Evolutionary conservation across 2,888 invertebrate species (phyloP).

Genomic region (Parnassius smintheus): DNA sequence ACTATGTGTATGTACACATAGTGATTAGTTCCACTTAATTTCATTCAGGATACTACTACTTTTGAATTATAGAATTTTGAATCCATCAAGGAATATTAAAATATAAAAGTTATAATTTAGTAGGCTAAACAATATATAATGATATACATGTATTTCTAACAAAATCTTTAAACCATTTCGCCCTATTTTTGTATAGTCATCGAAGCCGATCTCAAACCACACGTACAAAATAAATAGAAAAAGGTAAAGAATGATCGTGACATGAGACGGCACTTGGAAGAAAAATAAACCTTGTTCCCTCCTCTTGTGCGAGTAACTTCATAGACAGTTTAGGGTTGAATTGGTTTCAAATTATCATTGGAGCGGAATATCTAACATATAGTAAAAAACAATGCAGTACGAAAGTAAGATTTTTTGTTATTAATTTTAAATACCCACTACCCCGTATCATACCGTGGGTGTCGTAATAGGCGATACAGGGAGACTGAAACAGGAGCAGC

Average conservation of each 20-base stretch:
- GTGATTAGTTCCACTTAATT: too few species aligned
- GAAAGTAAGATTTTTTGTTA: background rate
- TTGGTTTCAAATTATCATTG: conserved; percentile 33
- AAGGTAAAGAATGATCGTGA: conserved; percentile 74
- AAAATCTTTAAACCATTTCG: background rate
- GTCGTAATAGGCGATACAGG: too few species aligned
- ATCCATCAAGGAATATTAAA: too few species aligned
- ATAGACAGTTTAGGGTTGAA: conserved; percentile 58
- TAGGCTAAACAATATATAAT: too few species aligned
- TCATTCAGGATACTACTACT: too few species aligned
- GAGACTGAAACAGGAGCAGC: too few species aligned
- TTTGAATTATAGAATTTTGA: too few species aligned
- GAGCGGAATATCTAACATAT: conserved; percentile 12
- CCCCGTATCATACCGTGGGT: too few species aligned
- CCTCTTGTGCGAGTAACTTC: conserved; percentile 42
- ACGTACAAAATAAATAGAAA: conserved; percentile 53
- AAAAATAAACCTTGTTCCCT: conserved; percentile 57
- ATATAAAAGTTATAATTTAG: too few species aligned
- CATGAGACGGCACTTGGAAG: conserved; percentile 70
- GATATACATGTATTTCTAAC: background rate
- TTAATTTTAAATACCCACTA: background rate
- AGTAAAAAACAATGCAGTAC: background rate
- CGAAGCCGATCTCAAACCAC: conserved; percentile 32
- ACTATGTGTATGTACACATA: too few species aligned
- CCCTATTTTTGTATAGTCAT: conserved; percentile 34